Evolutionary conservation across 2,888 invertebrate genomes (phyloP), one percentile per base, ranked within the genome.

Genomic region (Cerceris rybyensis): DNA sequence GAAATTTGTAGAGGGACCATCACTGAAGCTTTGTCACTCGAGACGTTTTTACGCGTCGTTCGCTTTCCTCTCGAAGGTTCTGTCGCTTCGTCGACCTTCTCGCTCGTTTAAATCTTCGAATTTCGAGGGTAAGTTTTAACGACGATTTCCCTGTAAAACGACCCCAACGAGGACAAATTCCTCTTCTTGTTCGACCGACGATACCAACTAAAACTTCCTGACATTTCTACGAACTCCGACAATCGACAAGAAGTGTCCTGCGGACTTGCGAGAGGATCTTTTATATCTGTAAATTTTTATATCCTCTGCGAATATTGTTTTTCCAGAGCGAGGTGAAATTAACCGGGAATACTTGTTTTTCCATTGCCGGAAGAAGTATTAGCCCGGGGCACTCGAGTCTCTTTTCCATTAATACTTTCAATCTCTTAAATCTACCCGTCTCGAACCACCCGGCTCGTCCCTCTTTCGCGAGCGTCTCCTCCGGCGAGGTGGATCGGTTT

Each of bases 401-500:
- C 61, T 67, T 54, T 46, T 28, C 41, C 50, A 70, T 61, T 61
- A 63, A 58, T 41, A 13, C 63, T 63, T 41, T 43, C 58, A 61
- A 72, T 57, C 68, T 54, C 54, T 61, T 61, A 67, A 60, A 58
- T 41, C 66, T 61, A 42, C 58, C 58, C 61, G n/a, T 43, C 8
- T 28, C 28, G 28, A 28, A 28, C 61, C 58, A 42, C 52, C 43
- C 17, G 6, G 55, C 61, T 54, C 69, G 72, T 69, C 73, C 73
- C 69, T 69, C 60, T 79, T 79, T 69, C 17, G 7, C 54, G 60
- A 49, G 63, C 68, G 28, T 17, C 42, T 39, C 11, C 60, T 78
- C 16, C 55, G 43, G 6, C 8, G 58, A 9, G 16, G 42, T n/a
- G 60, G 59, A 78, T 73, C 57, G 61, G 39, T 63, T 55, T 61